phyloP scores from a whole-genome alignment of 2,113 vertebrate genomes.

The Corythaeola cristata region DNA sequence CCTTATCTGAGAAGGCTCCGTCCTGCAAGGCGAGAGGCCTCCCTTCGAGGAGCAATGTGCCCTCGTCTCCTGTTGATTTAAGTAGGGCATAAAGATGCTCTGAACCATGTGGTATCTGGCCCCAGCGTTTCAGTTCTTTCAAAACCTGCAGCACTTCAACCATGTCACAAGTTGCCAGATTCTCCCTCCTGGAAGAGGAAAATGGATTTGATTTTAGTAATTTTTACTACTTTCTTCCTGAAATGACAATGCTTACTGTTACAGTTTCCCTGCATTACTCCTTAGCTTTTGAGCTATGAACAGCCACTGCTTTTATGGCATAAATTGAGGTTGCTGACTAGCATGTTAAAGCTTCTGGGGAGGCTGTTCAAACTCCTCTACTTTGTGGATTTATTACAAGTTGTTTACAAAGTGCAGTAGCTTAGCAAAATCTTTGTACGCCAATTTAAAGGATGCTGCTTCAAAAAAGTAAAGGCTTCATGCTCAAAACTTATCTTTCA shows the following conservation, averaged over 20 bases:
- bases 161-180: neutral
- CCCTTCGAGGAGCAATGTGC: neutral
- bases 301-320: neutral
- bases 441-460: neutral
- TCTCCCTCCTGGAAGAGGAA: neutral
- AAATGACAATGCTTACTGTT: neutral
- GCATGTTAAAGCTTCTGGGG: neutral
- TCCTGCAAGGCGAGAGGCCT: neutral
- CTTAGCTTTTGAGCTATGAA: neutral
- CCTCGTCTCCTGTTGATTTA: neutral
- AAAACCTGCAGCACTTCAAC: neutral
- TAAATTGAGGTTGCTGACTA: neutral
- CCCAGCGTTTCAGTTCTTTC: neutral
- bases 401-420: neutral
- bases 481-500: neutral
- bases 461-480: neutral
- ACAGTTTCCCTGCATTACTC: neutral
- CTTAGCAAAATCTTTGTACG: neutral
- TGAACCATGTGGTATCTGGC: neutral
- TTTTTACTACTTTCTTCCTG: constrained; percentile 3
- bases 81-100: neutral
- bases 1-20: neutral
- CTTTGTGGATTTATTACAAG: neutral
- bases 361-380: neutral
- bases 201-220: constrained; percentile 14